phyloP scores from a whole-genome alignment of 2,888 invertebrate species.

The Agapetus fuscipes region DNA sequence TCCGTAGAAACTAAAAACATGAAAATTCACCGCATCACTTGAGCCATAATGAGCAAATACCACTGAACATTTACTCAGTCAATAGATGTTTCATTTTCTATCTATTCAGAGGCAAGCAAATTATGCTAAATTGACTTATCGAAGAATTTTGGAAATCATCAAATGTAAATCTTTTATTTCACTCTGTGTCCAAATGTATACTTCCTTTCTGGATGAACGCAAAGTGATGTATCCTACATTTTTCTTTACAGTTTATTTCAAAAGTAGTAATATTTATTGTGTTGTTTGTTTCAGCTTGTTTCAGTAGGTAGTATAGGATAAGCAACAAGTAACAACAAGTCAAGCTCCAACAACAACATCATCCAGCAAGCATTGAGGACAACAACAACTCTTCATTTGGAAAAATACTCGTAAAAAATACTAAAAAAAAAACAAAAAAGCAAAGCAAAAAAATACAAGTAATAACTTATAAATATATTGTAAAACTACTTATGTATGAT shows the following conservation, averaged over 20 bases:
- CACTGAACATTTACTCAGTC: too few species aligned
- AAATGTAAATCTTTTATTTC: not conserved
- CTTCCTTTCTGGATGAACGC: too few species aligned
- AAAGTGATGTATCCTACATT: too few species aligned
- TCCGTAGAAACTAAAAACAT: too few species aligned
- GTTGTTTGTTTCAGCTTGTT: slow-evolving; percentile 54
- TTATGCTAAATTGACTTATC: too few species aligned
- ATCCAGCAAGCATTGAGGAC: slow-evolving; percentile 86
- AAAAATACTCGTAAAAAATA: slow-evolving; percentile 6
- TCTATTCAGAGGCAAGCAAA: too few species aligned
- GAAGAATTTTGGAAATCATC: not conserved
- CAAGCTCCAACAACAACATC: slow-evolving; percentile 48
- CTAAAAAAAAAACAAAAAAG: too few species aligned
- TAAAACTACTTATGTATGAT: not conserved
- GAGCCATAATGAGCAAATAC: too few species aligned
- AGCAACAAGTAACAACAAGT: slow-evolving; percentile 28
- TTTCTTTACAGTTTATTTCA: slow-evolving; percentile 5
- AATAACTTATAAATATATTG: not conserved
- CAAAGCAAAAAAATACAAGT: too few species aligned
- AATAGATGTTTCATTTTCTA: too few species aligned
- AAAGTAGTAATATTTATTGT: slow-evolving; percentile 23
- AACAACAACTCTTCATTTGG: slow-evolving; percentile 43
- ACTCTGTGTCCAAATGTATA: too few species aligned
- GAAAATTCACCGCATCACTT: too few species aligned
- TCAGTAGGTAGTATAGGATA: slow-evolving; percentile 34